Percentiles rank a stretch among this genome's conserved stretches.
These are phyloP conservation scores for Lamellibrachia luymesi DNA, from an alignment of 1,140 invertebrate genomes.

Conservation along the genomic window DNA sequence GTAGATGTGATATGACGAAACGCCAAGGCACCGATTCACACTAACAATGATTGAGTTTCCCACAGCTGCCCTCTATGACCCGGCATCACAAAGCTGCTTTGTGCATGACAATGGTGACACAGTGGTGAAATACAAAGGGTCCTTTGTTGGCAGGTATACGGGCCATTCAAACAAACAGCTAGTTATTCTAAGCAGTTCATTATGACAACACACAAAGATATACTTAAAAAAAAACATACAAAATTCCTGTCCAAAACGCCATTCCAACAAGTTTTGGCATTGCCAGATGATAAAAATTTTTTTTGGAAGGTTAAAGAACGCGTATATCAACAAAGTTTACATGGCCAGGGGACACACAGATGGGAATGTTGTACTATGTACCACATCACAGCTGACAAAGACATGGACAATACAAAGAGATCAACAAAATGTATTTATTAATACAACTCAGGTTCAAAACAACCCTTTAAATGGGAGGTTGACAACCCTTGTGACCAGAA, in stretches of 20 bases:
- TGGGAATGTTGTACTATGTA: background rate
- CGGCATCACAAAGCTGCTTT: background rate
- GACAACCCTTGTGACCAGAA: too few relatives aligned
- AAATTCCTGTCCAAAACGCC: background rate
- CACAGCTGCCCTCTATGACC: background rate
- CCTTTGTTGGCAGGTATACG: background rate
- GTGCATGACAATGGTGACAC: background rate
- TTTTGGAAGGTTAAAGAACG: background rate
- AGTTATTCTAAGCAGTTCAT: background rate
- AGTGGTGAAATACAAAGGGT: background rate
- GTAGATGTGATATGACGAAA: background rate
- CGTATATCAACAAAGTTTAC: background rate
- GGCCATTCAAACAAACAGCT: background rate
- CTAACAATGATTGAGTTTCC: conserved; percentile 1
- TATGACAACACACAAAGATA: background rate
- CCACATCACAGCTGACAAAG: background rate
- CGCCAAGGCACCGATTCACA: conserved; percentile 7
- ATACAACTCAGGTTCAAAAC: background rate
- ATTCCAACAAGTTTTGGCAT: background rate
- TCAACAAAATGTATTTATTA: background rate
- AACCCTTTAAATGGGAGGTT: too few relatives aligned
- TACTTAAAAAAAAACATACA: background rate
- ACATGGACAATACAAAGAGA: too few relatives aligned
- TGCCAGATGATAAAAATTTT: background rate
- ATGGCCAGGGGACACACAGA: background rate